Evolutionary conservation across 2,888 invertebrate species (phyloP).

Genomic region (Aspidiotus destructor): DNA sequence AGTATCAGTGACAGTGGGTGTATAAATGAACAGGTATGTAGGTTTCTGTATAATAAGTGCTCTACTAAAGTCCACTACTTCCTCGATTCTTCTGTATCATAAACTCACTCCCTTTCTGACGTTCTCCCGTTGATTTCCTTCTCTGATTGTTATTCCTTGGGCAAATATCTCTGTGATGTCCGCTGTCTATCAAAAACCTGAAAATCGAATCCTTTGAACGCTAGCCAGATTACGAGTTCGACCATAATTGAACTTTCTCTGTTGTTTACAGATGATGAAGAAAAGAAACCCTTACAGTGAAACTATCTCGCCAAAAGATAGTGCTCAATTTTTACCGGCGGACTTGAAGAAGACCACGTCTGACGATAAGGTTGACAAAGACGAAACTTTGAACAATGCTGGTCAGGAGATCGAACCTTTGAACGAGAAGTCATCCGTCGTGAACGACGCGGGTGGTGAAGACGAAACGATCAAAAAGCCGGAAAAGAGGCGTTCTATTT

Average conservation of each 20-base stretch:
- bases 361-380: conserved; percentile 4
- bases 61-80: too few relatives aligned
- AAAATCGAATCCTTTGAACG: too few relatives aligned
- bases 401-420: neutral
- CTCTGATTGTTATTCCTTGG: too few relatives aligned
- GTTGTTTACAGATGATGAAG: too few relatives aligned
- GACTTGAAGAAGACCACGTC: conserved; percentile 13
- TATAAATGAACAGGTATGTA: conserved; percentile 43
- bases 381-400: neutral
- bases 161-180: too few relatives aligned
- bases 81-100: too few relatives aligned
- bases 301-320: conserved; percentile 15
- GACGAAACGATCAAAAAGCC: conserved; percentile 5
- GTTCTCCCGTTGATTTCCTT: too few relatives aligned
- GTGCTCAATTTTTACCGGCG: conserved; percentile 24
- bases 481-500: conserved; percentile 24
- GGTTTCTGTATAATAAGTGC: too few relatives aligned
- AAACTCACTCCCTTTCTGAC: too few relatives aligned
- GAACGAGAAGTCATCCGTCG: conserved; percentile 11
- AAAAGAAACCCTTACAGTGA: conserved; percentile 15
- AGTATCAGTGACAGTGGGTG: conserved; percentile 61
- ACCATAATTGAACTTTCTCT: too few relatives aligned
- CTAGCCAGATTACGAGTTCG: too few relatives aligned
- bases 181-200: too few relatives aligned
- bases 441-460: neutral